These are phyloP conservation scores for Shargacucullia verbasci DNA, from an alignment of 2,888 invertebrate genomes.

Conservation along the genomic window DNA sequence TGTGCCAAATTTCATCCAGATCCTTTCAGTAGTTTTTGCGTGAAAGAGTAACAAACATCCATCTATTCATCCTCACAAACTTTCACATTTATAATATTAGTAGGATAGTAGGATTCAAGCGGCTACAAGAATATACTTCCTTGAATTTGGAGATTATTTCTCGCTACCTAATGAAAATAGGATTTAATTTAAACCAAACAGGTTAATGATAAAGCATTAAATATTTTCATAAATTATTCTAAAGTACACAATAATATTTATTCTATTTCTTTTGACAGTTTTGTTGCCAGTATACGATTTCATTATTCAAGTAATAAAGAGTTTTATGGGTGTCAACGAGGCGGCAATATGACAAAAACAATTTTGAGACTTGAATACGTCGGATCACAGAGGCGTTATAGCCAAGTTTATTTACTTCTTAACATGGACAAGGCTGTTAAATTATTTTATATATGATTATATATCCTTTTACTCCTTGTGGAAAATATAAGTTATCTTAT, in stretches of 20 bases:
- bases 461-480: too few species aligned
- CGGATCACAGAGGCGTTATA: constrained; percentile 14
- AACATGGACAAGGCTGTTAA: constrained; percentile 2
- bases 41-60: too few species aligned
- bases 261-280: constrained; percentile 2
- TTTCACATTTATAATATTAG: too few species aligned
- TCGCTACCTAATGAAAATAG: neutral
- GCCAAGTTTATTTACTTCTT: constrained; percentile 11
- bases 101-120: too few species aligned
- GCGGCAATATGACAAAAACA: constrained; percentile 33
- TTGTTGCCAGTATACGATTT: constrained; percentile 33
- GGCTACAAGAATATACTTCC: too few species aligned
- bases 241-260: constrained; percentile 5
- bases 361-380: constrained; percentile 28
- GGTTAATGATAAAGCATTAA: neutral
- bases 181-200: neutral
- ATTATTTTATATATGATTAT: neutral
- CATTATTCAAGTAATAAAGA: constrained; percentile 43
- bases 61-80: too few species aligned
- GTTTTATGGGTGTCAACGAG: constrained; percentile 37
- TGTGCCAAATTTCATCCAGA: too few species aligned
- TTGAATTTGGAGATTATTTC: too few species aligned
- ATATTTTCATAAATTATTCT: constrained; percentile 4
- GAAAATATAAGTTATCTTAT: too few species aligned
- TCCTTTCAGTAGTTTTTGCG: too few species aligned